Conservation (phyloP, 1,140 invertebrate genomes). For the Saccostrea echinata region DNA sequence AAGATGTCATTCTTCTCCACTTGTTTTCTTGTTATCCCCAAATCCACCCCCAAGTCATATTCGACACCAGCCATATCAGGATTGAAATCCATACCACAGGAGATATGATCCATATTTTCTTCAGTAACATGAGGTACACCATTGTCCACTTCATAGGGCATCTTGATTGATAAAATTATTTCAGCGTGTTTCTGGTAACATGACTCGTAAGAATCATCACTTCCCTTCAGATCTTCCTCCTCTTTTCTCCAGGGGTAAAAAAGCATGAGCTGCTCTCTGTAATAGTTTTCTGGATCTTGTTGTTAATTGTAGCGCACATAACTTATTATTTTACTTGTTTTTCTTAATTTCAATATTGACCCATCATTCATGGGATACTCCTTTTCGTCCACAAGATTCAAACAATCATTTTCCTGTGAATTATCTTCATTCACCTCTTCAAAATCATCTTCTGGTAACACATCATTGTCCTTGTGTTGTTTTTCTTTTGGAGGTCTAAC, state of each 20-base stretch:
- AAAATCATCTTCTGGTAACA: conserved; percentile 26
- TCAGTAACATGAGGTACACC: not conserved
- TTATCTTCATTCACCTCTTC: conserved; percentile 27
- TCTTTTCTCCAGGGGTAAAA: conserved; percentile 50
- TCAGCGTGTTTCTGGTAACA: not conserved
- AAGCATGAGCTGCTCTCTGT: conserved; percentile 51
- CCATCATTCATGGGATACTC: not conserved
- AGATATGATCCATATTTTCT: conserved; percentile 29
- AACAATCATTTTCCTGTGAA: not conserved
- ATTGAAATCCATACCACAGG: conserved; percentile 25
- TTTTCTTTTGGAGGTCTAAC: not conserved
- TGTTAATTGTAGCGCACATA: conserved; percentile 34
- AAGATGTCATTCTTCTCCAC: not conserved
- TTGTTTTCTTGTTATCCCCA: not conserved
- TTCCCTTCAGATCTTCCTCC: conserved; percentile 8
- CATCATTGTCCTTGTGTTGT: not conserved
- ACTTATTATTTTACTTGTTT: conserved; percentile 36
- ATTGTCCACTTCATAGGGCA: not conserved
- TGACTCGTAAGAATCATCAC: not conserved
- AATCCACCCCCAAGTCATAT: not conserved
- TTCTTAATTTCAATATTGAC: conserved; percentile 42
- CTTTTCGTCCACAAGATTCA: not conserved
- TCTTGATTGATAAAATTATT: not conserved
- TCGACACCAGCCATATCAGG: not conserved
- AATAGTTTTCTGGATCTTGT: conserved; percentile 54